Evolutionary conservation across 2,888 invertebrate species (phyloP).

Genomic region (Tinea semifulvella): DNA sequence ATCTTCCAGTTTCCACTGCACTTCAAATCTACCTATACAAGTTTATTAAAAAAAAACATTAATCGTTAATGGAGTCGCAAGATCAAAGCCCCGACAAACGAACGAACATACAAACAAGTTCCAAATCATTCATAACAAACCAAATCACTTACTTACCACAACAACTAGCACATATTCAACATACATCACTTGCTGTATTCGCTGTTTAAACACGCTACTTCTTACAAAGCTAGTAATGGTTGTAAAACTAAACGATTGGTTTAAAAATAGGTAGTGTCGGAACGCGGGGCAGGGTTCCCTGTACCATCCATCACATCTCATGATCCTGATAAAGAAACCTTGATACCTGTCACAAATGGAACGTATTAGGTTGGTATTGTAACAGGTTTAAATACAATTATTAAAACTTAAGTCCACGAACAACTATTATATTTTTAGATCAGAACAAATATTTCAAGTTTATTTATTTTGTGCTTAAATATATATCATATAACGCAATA

Average conservation of each 20-base stretch:
- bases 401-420: too few relatives aligned
- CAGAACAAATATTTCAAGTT: too few relatives aligned
- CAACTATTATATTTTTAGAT: too few relatives aligned
- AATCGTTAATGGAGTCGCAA: constrained; percentile 12
- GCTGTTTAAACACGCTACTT: not conserved
- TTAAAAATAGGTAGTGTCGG: not conserved
- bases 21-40: not conserved
- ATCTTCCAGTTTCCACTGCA: constrained; percentile 1
- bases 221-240: not conserved
- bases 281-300: not conserved
- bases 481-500: too few relatives aligned
- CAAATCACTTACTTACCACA: not conserved
- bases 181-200: not conserved
- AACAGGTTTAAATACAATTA: too few relatives aligned
- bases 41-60: constrained; percentile 4
- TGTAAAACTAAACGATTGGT: not conserved
- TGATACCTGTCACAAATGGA: constrained; percentile 13
- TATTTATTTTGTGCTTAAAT: too few relatives aligned
- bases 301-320: constrained; percentile 6
- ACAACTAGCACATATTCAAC: too few relatives aligned
- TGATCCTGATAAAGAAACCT: constrained; percentile 12
- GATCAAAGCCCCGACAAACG: constrained; percentile 9
- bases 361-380: constrained; percentile 11
- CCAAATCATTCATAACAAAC: constrained; percentile 6
- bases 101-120: constrained; percentile 9